Percentiles rank a stretch among this genome's conserved stretches.
These are phyloP conservation scores for Arrhamphus sclerolepis DNA, from an alignment of 2,797 vertebrate species.

Conservation along the genomic window DNA sequence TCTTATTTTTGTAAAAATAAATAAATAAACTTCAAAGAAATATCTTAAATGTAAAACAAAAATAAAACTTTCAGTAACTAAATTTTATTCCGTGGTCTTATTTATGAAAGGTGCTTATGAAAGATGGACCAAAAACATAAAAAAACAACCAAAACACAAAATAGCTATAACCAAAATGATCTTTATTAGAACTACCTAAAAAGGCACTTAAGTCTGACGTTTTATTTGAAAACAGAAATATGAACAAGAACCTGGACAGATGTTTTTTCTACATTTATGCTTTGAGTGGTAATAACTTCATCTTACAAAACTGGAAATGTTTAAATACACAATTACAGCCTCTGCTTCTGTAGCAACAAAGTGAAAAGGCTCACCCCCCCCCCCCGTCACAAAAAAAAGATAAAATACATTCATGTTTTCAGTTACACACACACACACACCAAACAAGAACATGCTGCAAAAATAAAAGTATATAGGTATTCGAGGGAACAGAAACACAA, in stretches of 20 bases:
- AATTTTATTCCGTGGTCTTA: constrained; percentile 27
- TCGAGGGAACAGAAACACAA: too few relatives aligned
- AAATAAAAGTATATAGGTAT: background rate
- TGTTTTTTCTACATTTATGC: background rate
- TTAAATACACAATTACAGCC: background rate
- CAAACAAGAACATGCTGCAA: background rate
- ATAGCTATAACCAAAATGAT: constrained; percentile 6
- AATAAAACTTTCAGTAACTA: constrained; percentile 66
- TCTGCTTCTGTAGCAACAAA: background rate
- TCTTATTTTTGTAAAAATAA: constrained; percentile 71
- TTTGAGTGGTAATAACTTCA: background rate
- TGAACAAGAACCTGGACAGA: constrained; percentile 1
- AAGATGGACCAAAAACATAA: background rate
- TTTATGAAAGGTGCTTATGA: background rate
- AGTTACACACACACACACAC: background rate
- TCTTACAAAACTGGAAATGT: background rate
- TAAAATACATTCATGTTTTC: constrained; percentile 1
- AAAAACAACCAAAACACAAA: constrained; percentile 1
- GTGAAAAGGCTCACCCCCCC: background rate
- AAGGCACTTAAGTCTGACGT: constrained; percentile 50
- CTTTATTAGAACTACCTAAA: constrained; percentile 49
- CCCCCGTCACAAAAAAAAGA: background rate
- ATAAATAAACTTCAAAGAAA: constrained; percentile 47
- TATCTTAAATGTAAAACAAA: constrained; percentile 57
- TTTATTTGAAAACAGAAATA: constrained; percentile 5